Conservation (phyloP, 2,113 vertebrate species). For the Neopipo cinnamomea region DNA sequence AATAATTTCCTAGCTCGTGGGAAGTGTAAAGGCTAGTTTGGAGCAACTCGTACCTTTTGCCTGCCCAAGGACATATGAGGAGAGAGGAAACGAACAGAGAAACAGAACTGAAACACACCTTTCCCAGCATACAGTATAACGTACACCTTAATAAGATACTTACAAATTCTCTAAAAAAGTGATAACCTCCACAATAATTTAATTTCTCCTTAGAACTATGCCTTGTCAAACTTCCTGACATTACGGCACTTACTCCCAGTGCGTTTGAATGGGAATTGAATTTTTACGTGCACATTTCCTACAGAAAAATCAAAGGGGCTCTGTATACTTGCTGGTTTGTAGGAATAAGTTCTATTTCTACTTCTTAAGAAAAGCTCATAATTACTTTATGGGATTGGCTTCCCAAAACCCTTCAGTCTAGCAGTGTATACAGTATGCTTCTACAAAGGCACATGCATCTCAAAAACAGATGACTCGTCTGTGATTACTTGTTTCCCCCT, state of each 20-base stretch:
- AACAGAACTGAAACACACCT: background rate
- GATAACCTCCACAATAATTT: background rate
- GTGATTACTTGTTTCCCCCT: background rate
- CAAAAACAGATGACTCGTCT: background rate
- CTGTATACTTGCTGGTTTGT: background rate
- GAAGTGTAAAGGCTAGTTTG: background rate
- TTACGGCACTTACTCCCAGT: background rate
- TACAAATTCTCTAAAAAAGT: background rate
- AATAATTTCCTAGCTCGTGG: background rate
- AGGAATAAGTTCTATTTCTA: background rate
- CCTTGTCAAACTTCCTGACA: background rate
- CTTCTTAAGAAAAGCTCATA: background rate
- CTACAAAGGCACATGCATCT: background rate
- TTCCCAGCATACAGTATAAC: background rate
- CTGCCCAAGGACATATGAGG: background rate
- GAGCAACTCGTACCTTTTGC: background rate
- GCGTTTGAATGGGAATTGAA: background rate
- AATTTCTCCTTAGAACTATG: background rate
- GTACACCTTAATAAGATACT: background rate
- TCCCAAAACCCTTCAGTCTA: background rate
- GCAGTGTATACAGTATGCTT: accelerated
- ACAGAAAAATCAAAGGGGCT: background rate
- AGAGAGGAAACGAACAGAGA: background rate
- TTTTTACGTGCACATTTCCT: background rate
- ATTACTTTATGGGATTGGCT: background rate